phyloP scores from a whole-genome alignment of 2,888 invertebrate species.

The Polydrusus pterygomalis region DNA sequence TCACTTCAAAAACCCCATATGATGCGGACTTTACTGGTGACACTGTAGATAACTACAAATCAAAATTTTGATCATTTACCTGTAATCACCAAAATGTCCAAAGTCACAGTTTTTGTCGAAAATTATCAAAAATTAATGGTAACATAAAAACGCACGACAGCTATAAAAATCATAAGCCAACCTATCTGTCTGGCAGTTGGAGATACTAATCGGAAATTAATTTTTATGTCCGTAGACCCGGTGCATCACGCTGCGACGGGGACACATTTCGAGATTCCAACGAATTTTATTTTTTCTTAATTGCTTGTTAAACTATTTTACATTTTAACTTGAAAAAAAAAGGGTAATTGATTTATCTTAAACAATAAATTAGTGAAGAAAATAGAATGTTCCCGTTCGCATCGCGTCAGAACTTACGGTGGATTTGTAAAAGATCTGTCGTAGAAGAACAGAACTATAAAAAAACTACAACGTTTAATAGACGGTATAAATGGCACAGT shows the following conservation, averaged over 20 bases:
- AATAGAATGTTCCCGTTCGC: no score
- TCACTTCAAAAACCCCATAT: no score
- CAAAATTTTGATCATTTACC: constrained; percentile 3
- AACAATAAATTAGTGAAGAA: no score
- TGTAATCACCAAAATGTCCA: constrained; percentile 3
- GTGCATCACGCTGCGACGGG: constrained; percentile 25
- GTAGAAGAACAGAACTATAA: no score
- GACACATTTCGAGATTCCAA: constrained; percentile 29
- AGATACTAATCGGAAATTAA: constrained; percentile 51
- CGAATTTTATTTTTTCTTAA: constrained; percentile 40
- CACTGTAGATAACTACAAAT: background rate
- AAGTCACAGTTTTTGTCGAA: constrained; percentile 24
- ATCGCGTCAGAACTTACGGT: no score
- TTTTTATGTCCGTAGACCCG: constrained; percentile 46
- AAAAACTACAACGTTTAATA: no score
- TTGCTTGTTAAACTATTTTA: constrained; percentile 12
- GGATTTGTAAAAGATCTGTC: no score
- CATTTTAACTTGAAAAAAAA: background rate
- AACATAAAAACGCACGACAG: constrained; percentile 40
- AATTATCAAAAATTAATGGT: constrained; percentile 36
- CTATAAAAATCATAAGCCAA: constrained; percentile 37
- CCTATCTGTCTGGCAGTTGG: constrained; percentile 34
- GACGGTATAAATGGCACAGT: no score
- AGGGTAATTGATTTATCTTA: background rate
- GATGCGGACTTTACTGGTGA: no score